Base-by-base conservation (phyloP, 2,888 invertebrate species). In the Oegoconia quadripuncta region DNA sequence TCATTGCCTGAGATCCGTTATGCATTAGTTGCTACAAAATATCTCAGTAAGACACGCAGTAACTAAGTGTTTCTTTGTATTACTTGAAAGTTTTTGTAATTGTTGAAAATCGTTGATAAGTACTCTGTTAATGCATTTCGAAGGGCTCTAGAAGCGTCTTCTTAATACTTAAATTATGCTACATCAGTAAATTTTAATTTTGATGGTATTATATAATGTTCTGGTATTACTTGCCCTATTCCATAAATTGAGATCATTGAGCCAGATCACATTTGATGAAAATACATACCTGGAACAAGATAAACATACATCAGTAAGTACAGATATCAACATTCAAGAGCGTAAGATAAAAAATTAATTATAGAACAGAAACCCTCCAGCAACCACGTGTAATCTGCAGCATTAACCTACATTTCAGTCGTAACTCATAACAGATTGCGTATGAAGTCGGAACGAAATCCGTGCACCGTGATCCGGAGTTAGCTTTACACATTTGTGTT, bases 401-500 rank as follows among this genome's bases (percentile, higher is more conserved):
- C 74, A 79, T 83, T 84, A 83, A 81, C 84, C 86, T 63, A 86
- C 70, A 77, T 83, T 52, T 55, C 60, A 71, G 68, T 55, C 56
- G 67, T 73, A 69, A 71, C 62, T 69, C 68, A 66, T 72, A 76
- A 68, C 58, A 49, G 55, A 73, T 82, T 81, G 77, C 78, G 74
- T 68, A 74, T 57, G 59, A 60, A 63, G 55, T 62, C 59, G 62
- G 50, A 73, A 69, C 72, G 71, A 70, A 80, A 69, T 65, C 64
- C 73, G 68, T 66, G 63, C 72, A 68, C 65, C 65, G 68, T 63
- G 65, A 58, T 62, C 52, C 52, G 55, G 54, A 54, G 58, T 67
- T 67, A 67, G 64, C 63, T 74, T 74, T 71, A 73, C 69, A 69
- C 68, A 62, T 53, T 66, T 67, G 66, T 80, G 77, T 72, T 53